Evolutionary conservation across 2,113 vertebrate genomes (phyloP).

Genomic region (Zootoca vivipara): DNA sequence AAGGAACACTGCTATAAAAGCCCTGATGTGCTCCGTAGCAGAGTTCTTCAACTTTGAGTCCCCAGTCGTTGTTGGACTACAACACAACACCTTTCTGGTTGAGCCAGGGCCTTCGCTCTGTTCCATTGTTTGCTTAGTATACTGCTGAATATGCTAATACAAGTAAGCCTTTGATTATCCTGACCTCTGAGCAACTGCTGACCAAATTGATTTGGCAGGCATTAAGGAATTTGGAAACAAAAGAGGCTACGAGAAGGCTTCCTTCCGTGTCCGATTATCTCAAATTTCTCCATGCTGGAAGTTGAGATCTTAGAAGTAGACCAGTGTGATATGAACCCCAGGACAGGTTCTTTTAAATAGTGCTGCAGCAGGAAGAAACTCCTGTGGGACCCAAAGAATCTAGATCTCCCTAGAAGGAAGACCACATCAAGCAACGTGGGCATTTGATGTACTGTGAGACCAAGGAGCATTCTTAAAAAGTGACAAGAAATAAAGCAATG

Average conservation of each 20-base stretch:
- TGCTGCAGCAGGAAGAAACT: neutral
- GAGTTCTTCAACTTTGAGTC: too few species aligned
- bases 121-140: constrained; percentile 23
- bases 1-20: neutral
- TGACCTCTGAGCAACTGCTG: neutral
- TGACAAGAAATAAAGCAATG: neutral
- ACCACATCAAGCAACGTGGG: neutral
- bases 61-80: too few species aligned
- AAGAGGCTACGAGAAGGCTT: constrained; percentile 3
- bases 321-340: neutral
- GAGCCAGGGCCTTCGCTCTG: neutral
- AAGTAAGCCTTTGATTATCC: constrained; percentile 20
- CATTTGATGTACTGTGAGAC: constrained; percentile 24
- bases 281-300: neutral
- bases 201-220: neutral
- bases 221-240: constrained; percentile 4
- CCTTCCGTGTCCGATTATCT: neutral
- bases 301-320: constrained; percentile 8
- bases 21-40: too few species aligned
- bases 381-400: neutral
- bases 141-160: constrained; percentile 13
- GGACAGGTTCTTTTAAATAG: neutral
- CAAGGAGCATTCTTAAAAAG: constrained; percentile 29
- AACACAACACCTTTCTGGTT: neutral
- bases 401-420: neutral